A percentile compares a stretch with the other conserved stretches of the same genome.
These are phyloP conservation scores for Fregata magnificens DNA, from an alignment of 2,113 vertebrate species.

Conservation along the genomic window DNA sequence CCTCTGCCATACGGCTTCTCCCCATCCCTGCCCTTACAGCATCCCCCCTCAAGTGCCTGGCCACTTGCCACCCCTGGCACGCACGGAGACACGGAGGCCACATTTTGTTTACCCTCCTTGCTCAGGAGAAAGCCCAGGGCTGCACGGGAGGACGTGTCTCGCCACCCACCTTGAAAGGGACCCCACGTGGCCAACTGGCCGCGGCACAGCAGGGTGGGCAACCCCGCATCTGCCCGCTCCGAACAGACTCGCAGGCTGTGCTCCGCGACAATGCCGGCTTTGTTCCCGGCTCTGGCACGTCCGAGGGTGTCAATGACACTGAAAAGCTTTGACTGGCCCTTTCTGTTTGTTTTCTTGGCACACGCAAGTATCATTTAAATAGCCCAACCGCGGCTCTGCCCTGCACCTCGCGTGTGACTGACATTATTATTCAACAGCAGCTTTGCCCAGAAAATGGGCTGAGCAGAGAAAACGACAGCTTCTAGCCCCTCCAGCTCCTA, in stretches of 20 bases:
- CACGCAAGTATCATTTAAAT: not conserved
- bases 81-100: accelerated
- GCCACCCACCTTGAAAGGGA: not conserved
- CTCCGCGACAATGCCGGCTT: not conserved
- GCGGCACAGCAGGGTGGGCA: slow-evolving; percentile 3
- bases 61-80: not conserved
- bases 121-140: not conserved
- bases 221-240: slow-evolving; percentile 26
- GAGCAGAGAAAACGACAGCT: not conserved
- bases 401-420: not conserved
- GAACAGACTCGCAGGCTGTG: not conserved
- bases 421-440: not conserved
- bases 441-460: not conserved
- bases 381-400: not conserved
- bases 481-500: not conserved
- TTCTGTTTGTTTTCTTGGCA: slow-evolving; percentile 64
- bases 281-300: slow-evolving; percentile 16
- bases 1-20: not conserved
- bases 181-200: not conserved
- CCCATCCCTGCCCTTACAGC: not conserved
- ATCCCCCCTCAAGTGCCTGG: not conserved
- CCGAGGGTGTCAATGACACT: slow-evolving; percentile 49
- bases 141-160: not conserved
- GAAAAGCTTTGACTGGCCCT: slow-evolving; percentile 60
- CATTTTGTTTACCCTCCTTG: not conserved